Evolutionary conservation across 2,888 invertebrate genomes (phyloP), one percentile per base, ranked within the genome.

Genomic region (Meteorus cinctellus): DNA sequence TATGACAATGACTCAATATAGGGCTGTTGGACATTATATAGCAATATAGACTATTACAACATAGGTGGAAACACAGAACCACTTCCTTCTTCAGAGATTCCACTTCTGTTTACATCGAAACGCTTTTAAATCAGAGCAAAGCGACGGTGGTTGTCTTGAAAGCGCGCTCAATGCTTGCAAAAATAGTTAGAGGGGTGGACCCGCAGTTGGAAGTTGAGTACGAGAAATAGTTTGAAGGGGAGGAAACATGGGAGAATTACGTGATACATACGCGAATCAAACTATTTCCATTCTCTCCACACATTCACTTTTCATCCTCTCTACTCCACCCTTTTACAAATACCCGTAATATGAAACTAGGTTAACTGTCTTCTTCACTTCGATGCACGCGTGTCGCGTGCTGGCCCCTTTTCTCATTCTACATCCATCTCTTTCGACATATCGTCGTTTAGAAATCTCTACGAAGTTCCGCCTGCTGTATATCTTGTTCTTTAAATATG

Each of bases 261-360:
- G 72, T 74, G 74, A 79, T 79, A 79, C 79, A 77, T 59, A 75
- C 63, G 72, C 72, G 71, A 71, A 59, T 76, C 60, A 67, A 71
- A 72, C 65, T 36, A 68, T 71, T 76, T 70, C 74, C 72, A 72
- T 70, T 75, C 77, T 71, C 66, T 68, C 65, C 69, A 31, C 75
- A 66, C 60, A 66, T 75, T 55, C 70, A 29, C 70, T 72, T 14
- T 65, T 66, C 66, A 36, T 48, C 41, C 41, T 60, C 62, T 27
- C 68, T 29, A 51, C 51, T 27, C 68, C 29, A 51, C 51, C 66
- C 36, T 66, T 60, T 31, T 78, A 86, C 83, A 84, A 86, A 86
- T 82, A 83, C 82, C 83, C 83, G 81, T 84, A 84, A 85, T 84
- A 82, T 78, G 81, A 82, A 88, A 87, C 85, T 88, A 83, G 86